Evolutionary conservation across 2,113 vertebrate species (phyloP), one percentile per base, ranked within the genome.

Genomic region (Pantherophis guttatus): DNA sequence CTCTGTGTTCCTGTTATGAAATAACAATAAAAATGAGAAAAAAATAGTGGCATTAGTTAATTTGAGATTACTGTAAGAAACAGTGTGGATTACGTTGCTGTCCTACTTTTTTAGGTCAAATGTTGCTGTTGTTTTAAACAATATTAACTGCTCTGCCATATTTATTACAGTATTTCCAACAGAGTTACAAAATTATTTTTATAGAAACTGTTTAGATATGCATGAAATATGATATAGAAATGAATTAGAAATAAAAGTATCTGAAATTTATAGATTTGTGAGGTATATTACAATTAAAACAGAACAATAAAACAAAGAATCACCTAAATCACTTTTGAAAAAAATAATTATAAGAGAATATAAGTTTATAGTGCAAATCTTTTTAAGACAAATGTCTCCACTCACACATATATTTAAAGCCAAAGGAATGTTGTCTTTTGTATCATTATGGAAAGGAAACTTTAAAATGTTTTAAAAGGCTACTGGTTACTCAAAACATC

Each of bases 391-490:
- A 29, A 95, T 93, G 93, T 92, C 86, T 81, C 91, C 89, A 94
- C 26, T 95, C 94, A 94, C 91, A 93, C 94, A 96, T 86, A 91
- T 33, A 0, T 1, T 88, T 93, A 70, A 48, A n/a, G 87, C 90
- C 91, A 26, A 85, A 95, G 90, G 57, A 62, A 96, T 95, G 91
- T 93, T 92, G 88, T 95, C 93, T 91, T 95, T 39, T 90, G 10
- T 10, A 50, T 33, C 92, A 86, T 96, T 91, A 96, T 96, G 54
- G 85, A 96, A 97, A 96, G 94, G 95, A 89, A 88, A 15, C 94
- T 95, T 94, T 91, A 95, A 95, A 95, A 96, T 94, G 92, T 94
- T 95, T 90, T 90, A 90, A 91, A 91, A 50, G 90, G 58, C 90
- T 94, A 92, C 81, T 94, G 91, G 95, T 0, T 87, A 0, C 90